A percentile compares a stretch with the other conserved stretches of the same genome.
Conservation (phyloP, 2,797 vertebrate species). For the Acridotheres tristis region DNA sequence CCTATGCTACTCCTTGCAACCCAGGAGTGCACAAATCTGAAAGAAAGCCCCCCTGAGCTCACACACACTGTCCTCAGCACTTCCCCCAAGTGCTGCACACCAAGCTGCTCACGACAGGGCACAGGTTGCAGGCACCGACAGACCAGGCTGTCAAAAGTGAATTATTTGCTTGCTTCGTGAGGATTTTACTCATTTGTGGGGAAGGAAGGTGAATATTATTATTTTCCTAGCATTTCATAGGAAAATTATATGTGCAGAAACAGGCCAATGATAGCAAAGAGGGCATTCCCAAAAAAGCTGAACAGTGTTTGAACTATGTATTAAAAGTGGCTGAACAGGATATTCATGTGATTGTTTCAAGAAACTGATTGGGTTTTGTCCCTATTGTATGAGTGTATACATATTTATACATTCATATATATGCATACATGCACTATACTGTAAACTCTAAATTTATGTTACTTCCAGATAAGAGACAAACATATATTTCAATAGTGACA, state of each 20-base stretch:
- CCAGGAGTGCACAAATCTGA: neutral
- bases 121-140: accelerated
- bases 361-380: neutral
- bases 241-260: neutral
- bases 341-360: neutral
- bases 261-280: neutral
- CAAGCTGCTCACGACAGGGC: neutral
- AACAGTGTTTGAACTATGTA: neutral
- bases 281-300: neutral
- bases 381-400: neutral
- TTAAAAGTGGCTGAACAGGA: neutral
- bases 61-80: accelerated
- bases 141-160: neutral
- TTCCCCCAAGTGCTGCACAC: neutral
- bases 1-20: neutral
- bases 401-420: neutral
- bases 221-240: neutral
- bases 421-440: neutral
- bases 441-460: neutral
- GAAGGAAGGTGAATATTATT: neutral
- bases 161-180: neutral
- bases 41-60: neutral
- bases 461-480: neutral
- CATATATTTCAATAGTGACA: accelerated
- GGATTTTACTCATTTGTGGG: neutral